These are phyloP conservation scores for Micronisus gabar DNA, from an alignment of 2,113 vertebrate genomes.

Conservation along the genomic window DNA sequence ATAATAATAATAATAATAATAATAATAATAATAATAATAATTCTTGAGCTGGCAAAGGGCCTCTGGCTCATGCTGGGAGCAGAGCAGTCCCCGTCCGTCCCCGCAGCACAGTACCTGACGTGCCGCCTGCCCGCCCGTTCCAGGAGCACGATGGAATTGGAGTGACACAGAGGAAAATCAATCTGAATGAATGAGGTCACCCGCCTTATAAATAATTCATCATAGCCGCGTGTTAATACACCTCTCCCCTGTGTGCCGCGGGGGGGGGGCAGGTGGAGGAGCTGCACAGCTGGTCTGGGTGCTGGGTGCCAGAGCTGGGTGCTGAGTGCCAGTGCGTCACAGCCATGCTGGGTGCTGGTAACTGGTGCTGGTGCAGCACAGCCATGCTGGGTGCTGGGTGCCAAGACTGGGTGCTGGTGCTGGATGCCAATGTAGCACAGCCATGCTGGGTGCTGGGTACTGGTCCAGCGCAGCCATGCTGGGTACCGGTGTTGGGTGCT, in stretches of 20 bases:
- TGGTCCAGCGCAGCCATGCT: no score
- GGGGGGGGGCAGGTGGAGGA: neutral
- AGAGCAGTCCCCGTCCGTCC: neutral
- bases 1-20: no score
- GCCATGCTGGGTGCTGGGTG: neutral
- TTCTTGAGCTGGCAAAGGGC: neutral
- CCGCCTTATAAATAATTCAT: slow-evolving; percentile 51
- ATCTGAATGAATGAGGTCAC: slow-evolving; percentile 69
- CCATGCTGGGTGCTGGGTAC: no score
- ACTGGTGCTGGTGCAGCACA: no score
- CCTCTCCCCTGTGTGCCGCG: neutral
- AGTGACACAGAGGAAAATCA: slow-evolving; percentile 58
- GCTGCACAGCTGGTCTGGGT: neutral
- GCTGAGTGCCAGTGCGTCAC: no score
- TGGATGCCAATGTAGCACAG: no score
- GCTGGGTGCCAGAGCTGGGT: neutral
- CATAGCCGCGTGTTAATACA: neutral
- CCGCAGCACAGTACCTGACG: neutral
- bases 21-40: neutral
- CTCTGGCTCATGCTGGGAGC: neutral
- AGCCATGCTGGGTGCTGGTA: neutral
- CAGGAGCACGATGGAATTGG: neutral
- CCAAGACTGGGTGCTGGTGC: no score
- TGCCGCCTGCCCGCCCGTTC: neutral
- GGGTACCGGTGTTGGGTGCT: neutral